These are phyloP conservation scores for Drosophila kanekoi DNA, from an alignment of 2,888 invertebrate genomes.

Conservation along the genomic window DNA sequence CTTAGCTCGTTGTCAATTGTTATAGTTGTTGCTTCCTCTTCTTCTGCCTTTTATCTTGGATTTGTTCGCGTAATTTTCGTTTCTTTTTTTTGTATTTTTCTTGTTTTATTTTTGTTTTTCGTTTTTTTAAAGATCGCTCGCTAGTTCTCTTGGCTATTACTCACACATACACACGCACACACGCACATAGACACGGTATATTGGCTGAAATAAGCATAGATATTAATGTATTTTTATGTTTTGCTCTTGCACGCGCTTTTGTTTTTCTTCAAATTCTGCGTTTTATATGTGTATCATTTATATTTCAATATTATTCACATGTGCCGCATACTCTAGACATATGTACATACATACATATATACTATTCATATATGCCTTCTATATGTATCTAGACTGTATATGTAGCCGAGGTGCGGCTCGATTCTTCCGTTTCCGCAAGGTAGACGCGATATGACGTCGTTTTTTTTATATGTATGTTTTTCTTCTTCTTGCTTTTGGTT, in stretches of 20 bases:
- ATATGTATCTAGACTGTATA: neutral
- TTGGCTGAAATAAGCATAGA: conserved; percentile 40
- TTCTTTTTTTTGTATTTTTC: conserved; percentile 42
- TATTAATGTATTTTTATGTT: conserved; percentile 61
- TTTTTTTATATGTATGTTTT: no score
- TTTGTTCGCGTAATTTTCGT: conserved; percentile 65
- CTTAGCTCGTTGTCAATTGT: conserved; percentile 55
- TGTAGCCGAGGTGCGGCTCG: conserved; percentile 29
- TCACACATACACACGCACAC: conserved; percentile 46
- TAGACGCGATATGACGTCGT: conserved; percentile 55
- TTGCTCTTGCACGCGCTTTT: conserved; percentile 57
- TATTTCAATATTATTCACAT: no score
- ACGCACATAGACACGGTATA: conserved; percentile 16
- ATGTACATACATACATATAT: no score
- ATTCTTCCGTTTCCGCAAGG: conserved; percentile 67
- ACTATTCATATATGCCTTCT: conserved; percentile 14
- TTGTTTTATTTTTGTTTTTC: conserved; percentile 51
- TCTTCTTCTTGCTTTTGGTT: conserved; percentile 8
- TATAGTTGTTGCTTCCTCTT: conserved; percentile 10
- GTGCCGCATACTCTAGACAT: no score
- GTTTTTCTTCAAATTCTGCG: conserved; percentile 39
- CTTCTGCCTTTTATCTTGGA: conserved; percentile 1
- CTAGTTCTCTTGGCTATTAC: conserved; percentile 56
- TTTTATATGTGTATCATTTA: conserved; percentile 19
- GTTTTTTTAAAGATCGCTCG: conserved; percentile 73